Evolutionary conservation across 2,797 vertebrate genomes (phyloP), one percentile per base, ranked within the genome.

Genomic region (Microctenopoma lineatum): DNA sequence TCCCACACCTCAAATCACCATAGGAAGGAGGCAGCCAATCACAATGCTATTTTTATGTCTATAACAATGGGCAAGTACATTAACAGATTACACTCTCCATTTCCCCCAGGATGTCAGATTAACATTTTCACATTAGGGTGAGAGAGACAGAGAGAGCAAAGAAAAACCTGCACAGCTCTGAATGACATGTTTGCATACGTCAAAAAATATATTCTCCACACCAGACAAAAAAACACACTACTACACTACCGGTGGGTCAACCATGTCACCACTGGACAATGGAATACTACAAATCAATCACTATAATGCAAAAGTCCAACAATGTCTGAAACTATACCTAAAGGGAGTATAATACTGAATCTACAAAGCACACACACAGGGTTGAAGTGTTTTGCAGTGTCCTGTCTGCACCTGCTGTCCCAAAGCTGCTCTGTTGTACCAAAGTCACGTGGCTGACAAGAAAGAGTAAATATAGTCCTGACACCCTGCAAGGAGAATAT

Each of bases 31-130:
- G 42, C 57, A 71, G 87, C 80, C 77, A 90, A 89, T 92, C 83
- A 84, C 68, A 80, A 54, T 46, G 73, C 64, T 85, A 83, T 90
- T 89, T 91, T 75, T 87, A 84, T 69, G 75, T 59, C 36, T 1
- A 9, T 73, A 81, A 88, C 81, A 85, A 88, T 70, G 70, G 68
- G 61, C 56, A 45, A 70, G 69, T 79, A 81, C 84, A 91, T 88
- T 86, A 87, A 87, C 80, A 87, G 86, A 89, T 91, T 88, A 89
- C 72, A 76, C 64, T 77, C 50, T 83, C 76, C 77, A 78, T 84
- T 83, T 84, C 77, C 75, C 79, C 34, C 55, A 47, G 79, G 72
- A 86, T 53, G 60, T 75, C 75, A 85, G 84, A 80, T 89, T 89
- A 84, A 85, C 53, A 16, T 71, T 76, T 84, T 57, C 81, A 87